A percentile compares a stretch with the other conserved stretches of the same genome.
Conservation (phyloP, 2,113 vertebrate genomes). For the Plestiodon gilberti region DNA sequence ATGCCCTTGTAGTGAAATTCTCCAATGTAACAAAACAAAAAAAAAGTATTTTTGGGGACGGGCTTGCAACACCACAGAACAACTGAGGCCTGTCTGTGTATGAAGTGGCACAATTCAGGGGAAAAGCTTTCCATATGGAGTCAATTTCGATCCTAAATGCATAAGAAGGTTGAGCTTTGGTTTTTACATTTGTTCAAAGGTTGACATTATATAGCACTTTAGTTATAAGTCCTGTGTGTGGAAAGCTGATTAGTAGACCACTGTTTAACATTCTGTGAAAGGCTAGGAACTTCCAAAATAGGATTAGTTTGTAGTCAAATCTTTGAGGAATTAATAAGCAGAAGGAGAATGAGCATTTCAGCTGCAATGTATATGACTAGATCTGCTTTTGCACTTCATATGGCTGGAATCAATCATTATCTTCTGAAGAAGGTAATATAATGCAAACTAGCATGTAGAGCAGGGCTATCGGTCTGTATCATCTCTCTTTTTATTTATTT, state of each 20-base stretch:
- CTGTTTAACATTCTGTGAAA: slow-evolving; percentile 6
- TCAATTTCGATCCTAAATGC: neutral
- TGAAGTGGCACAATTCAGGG: neutral
- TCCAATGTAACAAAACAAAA: neutral
- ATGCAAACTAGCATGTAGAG: slow-evolving; percentile 50
- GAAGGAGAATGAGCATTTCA: slow-evolving; percentile 33
- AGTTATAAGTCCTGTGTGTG: neutral
- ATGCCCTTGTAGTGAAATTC: neutral
- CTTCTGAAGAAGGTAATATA: slow-evolving; percentile 41
- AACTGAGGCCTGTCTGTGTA: neutral
- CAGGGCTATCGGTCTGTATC: slow-evolving; percentile 44
- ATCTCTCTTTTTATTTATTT: slow-evolving; percentile 71
- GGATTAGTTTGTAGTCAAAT: slow-evolving; percentile 16
- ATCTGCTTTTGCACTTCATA: slow-evolving; percentile 44
- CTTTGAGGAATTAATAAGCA: slow-evolving; percentile 42
- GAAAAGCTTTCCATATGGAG: neutral
- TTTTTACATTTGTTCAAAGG: neutral
- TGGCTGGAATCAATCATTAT: slow-evolving; percentile 38
- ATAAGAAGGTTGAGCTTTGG: neutral
- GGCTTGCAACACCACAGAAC: neutral
- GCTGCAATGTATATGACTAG: slow-evolving; percentile 27
- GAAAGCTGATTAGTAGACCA: neutral
- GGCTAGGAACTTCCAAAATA: slow-evolving; percentile 52
- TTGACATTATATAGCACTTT: too few species aligned
- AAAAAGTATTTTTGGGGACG: neutral